Evolutionary conservation across 2,797 vertebrate genomes (phyloP).

Genomic region (Microhierax caerulescens): DNA sequence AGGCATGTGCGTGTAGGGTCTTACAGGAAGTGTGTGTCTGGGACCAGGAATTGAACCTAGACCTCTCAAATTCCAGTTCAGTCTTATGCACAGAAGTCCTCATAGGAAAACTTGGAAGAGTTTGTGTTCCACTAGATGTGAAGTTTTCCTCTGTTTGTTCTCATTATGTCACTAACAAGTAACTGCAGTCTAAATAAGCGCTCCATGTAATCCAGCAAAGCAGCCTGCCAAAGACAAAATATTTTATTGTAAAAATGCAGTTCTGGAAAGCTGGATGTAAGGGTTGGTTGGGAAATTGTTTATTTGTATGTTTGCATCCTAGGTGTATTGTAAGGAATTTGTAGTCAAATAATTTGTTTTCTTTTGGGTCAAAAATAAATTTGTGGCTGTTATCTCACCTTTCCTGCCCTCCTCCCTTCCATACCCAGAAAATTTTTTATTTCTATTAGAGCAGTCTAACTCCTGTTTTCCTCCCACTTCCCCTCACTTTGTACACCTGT

Average conservation of each 20-base stretch:
- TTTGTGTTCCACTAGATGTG: neutral
- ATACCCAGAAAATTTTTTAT: slow-evolving; percentile 1
- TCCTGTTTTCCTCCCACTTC: slow-evolving; percentile 14
- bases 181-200: slow-evolving; percentile 14
- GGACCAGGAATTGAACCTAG: neutral
- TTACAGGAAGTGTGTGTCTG: neutral
- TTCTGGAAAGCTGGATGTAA: neutral
- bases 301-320: neutral
- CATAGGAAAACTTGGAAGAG: neutral
- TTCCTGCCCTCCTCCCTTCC: neutral
- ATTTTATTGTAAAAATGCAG: neutral
- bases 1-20: neutral
- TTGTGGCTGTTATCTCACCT: slow-evolving; percentile 50
- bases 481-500: slow-evolving; percentile 19
- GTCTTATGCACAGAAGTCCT: neutral
- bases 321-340: neutral
- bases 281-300: slow-evolving; percentile 1
- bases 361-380: neutral
- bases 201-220: neutral
- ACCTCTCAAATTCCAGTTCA: neutral
- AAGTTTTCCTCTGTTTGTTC: slow-evolving; percentile 15
- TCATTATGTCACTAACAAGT: slow-evolving; percentile 18
- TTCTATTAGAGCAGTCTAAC: neutral
- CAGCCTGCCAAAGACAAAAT: slow-evolving; percentile 26
- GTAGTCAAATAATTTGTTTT: slow-evolving; percentile 45